These are phyloP conservation scores for Miichthys miiuy DNA, from an alignment of 2,797 vertebrate species.

Conservation along the genomic window DNA sequence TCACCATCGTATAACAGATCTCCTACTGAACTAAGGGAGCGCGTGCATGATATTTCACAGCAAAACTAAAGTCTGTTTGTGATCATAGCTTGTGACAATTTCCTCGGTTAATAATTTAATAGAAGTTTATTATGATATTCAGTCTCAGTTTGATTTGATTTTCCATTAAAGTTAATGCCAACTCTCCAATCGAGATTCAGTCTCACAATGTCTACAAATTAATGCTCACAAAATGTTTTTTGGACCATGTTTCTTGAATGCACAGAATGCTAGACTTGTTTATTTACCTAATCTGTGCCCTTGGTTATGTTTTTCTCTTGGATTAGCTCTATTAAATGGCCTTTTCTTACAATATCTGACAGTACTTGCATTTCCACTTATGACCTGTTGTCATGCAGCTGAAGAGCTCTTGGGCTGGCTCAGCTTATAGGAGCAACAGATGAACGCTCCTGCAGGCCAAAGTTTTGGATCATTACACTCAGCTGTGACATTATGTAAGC, in stretches of 20 bases:
- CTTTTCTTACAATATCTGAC: not conserved
- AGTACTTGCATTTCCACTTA: conserved; percentile 11
- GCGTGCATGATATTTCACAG: not conserved
- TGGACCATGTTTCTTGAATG: not conserved
- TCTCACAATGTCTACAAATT: not conserved
- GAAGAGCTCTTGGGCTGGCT: conserved; percentile 20
- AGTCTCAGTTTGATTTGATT: not conserved
- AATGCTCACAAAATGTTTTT: not conserved
- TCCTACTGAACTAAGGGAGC: not conserved
- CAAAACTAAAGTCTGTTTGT: too few species aligned
- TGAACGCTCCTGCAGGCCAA: conserved; percentile 45
- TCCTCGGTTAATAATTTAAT: not conserved
- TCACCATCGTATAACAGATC: not conserved
- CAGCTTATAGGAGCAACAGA: conserved; percentile 43
- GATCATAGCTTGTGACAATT: not conserved
- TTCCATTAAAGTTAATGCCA: not conserved
- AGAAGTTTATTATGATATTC: not conserved
- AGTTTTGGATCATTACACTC: conserved; percentile 51
- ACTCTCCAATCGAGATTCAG: not conserved
- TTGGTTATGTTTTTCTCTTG: not conserved
- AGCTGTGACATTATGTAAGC: conserved; percentile 52
- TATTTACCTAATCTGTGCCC: not conserved
- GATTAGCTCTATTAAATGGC: not conserved
- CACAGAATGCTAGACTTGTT: not conserved
- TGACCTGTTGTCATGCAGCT: conserved; percentile 4